Percentiles rank a stretch among this genome's conserved stretches.
phyloP scores from a whole-genome alignment of 2,113 vertebrate genomes.

The Montifringilla adamsi region DNA sequence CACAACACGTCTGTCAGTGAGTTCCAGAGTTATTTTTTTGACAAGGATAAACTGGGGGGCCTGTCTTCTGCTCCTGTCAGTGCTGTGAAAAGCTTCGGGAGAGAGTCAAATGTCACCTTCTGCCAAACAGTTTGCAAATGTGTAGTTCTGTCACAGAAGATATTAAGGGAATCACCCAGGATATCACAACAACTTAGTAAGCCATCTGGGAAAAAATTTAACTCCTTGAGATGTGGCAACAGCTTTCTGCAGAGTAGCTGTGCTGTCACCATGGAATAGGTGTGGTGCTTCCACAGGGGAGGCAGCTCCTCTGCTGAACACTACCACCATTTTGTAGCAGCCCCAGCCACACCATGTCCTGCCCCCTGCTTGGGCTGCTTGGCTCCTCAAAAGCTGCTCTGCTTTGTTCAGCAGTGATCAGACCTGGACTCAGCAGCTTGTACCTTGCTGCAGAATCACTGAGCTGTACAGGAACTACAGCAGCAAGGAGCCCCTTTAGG shows the following conservation, averaged over 20 bases:
- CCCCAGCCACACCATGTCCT: not conserved
- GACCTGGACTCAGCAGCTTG: not conserved
- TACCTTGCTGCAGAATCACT: not conserved
- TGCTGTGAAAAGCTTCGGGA: not conserved
- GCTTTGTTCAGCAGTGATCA: not conserved
- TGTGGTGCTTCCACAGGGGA: not conserved
- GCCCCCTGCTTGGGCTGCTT: not conserved
- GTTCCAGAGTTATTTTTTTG: not conserved
- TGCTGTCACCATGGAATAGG: not conserved
- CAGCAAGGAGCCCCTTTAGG: not conserved
- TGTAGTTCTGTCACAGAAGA: not conserved
- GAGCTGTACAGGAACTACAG: not conserved
- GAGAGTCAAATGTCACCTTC: conserved; percentile 7
- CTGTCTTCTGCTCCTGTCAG: conserved; percentile 1
- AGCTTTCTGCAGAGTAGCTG: not conserved
- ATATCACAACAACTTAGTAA: not conserved
- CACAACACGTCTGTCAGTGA: not conserved
- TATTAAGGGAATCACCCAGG: conserved; percentile 20
- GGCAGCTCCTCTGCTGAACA: not conserved
- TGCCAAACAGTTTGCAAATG: conserved; percentile 8
- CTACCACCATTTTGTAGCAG: fast-evolving
- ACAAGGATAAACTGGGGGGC: not conserved
- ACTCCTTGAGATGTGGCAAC: not conserved
- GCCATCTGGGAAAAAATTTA: not conserved
- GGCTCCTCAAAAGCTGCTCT: not conserved